These are phyloP conservation scores for Drosophila cardini DNA, from an alignment of 1,140 invertebrate species.

Conservation along the genomic window DNA sequence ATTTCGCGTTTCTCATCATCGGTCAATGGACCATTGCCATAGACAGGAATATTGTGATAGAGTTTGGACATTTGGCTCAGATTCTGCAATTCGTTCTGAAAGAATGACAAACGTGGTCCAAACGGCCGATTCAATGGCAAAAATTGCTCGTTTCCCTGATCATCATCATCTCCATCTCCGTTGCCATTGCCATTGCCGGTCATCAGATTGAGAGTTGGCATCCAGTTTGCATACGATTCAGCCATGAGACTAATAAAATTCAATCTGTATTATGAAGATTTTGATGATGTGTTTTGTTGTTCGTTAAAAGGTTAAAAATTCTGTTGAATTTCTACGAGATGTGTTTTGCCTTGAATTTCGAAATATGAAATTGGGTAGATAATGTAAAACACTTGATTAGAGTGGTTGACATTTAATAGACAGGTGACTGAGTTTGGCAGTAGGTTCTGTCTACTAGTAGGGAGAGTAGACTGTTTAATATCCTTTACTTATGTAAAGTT, in stretches of 20 bases:
- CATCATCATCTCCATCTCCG: constrained; percentile 1
- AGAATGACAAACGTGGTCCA: constrained; percentile 3
- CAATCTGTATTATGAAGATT: constrained; percentile 2
- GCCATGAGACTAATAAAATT: constrained; percentile 30
- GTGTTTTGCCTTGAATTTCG: constrained; percentile 27
- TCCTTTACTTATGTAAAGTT: not conserved
- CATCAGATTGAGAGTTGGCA: constrained; percentile 24
- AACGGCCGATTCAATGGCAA: not conserved
- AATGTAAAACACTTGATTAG: not conserved
- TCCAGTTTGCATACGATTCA: constrained; percentile 43
- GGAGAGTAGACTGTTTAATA: not conserved
- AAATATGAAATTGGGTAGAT: not conserved
- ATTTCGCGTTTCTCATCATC: constrained; percentile 59
- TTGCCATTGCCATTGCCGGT: constrained; percentile 1
- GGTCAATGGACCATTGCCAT: constrained; percentile 41
- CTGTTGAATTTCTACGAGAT: constrained; percentile 7
- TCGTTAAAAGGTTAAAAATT: not conserved
- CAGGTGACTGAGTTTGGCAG: no score
- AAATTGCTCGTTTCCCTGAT: not conserved
- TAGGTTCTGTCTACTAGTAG: not conserved
- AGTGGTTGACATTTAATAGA: not conserved
- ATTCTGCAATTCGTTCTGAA: constrained; percentile 19
- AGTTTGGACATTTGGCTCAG: constrained; percentile 32
- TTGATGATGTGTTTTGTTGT: constrained; percentile 4
- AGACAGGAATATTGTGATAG: constrained; percentile 21